Evolutionary conservation across 1,140 invertebrate genomes (phyloP).

Genomic region (Apis cerana): DNA sequence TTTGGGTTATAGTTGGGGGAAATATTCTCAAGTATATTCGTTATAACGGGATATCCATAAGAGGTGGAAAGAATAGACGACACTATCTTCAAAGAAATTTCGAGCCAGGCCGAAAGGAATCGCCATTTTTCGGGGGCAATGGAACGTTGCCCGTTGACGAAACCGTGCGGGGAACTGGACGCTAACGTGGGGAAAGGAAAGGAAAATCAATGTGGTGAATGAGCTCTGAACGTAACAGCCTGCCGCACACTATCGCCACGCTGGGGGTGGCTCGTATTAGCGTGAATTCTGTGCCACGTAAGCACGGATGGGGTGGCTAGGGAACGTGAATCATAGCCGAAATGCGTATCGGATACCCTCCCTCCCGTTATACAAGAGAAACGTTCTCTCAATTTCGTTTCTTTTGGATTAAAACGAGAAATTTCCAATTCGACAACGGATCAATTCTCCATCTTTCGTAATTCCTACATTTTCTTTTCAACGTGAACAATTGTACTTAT

Average conservation of each 20-base stretch:
- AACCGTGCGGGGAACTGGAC: constrained; percentile 57
- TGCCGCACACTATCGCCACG: constrained; percentile 67
- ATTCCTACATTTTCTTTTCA: not conserved
- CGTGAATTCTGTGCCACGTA: constrained; percentile 74
- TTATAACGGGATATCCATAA: too few relatives aligned
- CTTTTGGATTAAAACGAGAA: not conserved
- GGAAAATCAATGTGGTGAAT: constrained; percentile 77
- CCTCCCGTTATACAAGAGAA: not conserved
- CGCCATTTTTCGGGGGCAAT: constrained; percentile 71
- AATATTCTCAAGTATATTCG: too few relatives aligned
- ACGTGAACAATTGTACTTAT: too few relatives aligned
- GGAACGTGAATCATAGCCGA: constrained; percentile 63
- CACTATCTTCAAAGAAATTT: not conserved
- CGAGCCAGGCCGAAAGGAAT: constrained; percentile 31
- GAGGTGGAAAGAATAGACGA: too few relatives aligned
- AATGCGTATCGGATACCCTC: constrained; percentile 21
- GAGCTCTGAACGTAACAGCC: constrained; percentile 70
- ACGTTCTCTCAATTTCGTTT: not conserved
- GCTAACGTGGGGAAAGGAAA: constrained; percentile 66
- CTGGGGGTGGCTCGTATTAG: constrained; percentile 70
- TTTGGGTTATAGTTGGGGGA: too few relatives aligned
- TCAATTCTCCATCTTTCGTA: too few relatives aligned
- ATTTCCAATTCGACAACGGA: too few relatives aligned
- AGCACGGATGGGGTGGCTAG: constrained; percentile 70
- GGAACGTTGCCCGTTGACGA: constrained; percentile 65